Evolutionary conservation across 2,888 invertebrate genomes (phyloP), one percentile per base, ranked within the genome.

Genomic region (Cantharis rustica): DNA sequence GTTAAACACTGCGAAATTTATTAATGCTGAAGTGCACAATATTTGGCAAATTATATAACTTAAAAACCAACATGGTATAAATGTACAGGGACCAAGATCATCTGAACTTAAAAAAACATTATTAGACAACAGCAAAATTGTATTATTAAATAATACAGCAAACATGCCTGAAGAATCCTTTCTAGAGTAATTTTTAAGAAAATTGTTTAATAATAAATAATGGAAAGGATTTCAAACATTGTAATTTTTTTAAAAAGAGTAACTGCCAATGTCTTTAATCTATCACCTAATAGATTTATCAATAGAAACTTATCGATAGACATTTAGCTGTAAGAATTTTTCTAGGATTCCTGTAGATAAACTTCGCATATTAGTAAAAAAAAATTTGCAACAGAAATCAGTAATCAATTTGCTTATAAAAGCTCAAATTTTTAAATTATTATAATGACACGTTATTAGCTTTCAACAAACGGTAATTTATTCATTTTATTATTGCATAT

Each of bases 261-360:
- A 82, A 84, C 84, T 84, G 84, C 84, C 84, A 84, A 82, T 79
- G 82, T 82, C 79, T 82, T 80, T 79, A 82, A 68, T 80, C 79
- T 80, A 81, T 83, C 82, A 82, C 76, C 80, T 80, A 80, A 79
- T 81, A 81, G 75, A 70, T 80, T 79, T 80, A 77, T 69, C 74
- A 64, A 72, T 75, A 75, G 75, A 69, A 20, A 75, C 62, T 63
- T 75, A 70, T 23, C 64, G n/a, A 73, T 69, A 73, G 69, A 74
- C 69, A 75, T 63, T 64, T 75, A 77, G 68, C 72, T 70, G 70
- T 77, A 66, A 77, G 75, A 70, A 47, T 47, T 72, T 75, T 77
- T 77, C 72, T 77, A 77, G 77, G 68, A 71, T 73, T 75, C 75
- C 72, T 72, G 75, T 77, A 77, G 77, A 75, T 77, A 26, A 47